These are phyloP conservation scores for Enteromius afrohamiltoni DNA, from an alignment of 2,797 vertebrate genomes.

Conservation along the genomic window DNA sequence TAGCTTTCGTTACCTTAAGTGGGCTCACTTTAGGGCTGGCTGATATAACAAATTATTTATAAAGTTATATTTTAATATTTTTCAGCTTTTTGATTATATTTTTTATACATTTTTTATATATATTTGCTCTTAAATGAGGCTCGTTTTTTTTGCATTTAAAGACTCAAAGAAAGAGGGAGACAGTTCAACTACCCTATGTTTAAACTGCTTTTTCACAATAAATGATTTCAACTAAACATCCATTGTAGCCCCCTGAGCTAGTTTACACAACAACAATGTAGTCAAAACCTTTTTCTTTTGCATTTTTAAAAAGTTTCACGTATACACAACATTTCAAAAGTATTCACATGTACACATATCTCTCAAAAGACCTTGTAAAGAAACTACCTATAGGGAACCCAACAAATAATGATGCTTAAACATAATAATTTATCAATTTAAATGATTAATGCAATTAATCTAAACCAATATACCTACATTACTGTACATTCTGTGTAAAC, in stretches of 20 bases:
- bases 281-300: too few species aligned
- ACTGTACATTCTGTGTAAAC: not conserved
- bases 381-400: too few species aligned
- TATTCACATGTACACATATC: too few species aligned
- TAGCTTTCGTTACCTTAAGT: not conserved
- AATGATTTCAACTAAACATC: not conserved
- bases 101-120: not conserved
- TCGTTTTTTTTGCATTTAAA: not conserved
- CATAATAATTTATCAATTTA: not conserved
- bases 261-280: too few species aligned
- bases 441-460: not conserved
- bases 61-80: not conserved
- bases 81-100: not conserved
- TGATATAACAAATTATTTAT: not conserved
- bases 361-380: too few species aligned
- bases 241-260: not conserved
- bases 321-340: too few species aligned
- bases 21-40: conserved; percentile 22
- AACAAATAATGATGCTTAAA: not conserved
- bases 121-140: not conserved
- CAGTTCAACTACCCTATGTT: not conserved
- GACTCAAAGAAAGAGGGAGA: too few species aligned
- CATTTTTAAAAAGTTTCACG: too few species aligned
- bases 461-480: too few species aligned
- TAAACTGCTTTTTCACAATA: not conserved